Evolutionary conservation across 1,140 invertebrate genomes (phyloP).

Genomic region (Macrotrachela quadricornifera): DNA sequence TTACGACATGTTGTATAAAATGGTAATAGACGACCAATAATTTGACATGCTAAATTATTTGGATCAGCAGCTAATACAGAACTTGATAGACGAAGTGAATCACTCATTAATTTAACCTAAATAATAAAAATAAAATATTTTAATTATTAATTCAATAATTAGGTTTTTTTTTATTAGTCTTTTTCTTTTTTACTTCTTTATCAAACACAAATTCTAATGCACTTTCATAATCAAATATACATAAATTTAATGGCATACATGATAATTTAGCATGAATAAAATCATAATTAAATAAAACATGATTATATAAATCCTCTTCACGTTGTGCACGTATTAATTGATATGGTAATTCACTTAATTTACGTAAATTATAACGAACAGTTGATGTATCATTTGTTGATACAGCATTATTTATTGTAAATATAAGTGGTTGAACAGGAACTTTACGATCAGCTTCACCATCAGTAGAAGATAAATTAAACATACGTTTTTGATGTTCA

Average conservation of each 20-base stretch:
- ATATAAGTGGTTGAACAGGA: constrained; percentile 76
- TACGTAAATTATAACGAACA: constrained; percentile 37
- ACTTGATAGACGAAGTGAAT: constrained; percentile 59
- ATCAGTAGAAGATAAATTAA: constrained; percentile 48
- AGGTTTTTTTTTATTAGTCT: no score
- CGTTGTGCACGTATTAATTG: constrained; percentile 69
- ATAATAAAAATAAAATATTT: no score
- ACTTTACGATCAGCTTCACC: constrained; percentile 84
- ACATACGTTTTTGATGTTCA: constrained; percentile 54
- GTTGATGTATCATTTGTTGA: constrained; percentile 39
- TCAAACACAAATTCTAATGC: constrained; percentile 59
- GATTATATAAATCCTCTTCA: constrained; percentile 71
- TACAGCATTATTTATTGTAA: constrained; percentile 48
- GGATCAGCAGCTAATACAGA: constrained; percentile 59
- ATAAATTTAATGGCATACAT: constrained; percentile 72
- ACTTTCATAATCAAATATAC: constrained; percentile 86
- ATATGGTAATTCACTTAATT: constrained; percentile 58
- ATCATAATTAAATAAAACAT: constrained; percentile 87
- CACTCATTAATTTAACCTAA: constrained; percentile 68
- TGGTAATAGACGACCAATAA: constrained; percentile 70
- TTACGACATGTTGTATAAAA: constrained; percentile 33
- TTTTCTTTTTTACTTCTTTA: constrained; percentile 41
- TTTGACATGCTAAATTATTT: constrained; percentile 80
- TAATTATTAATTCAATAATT: no score
- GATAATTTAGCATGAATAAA: constrained; percentile 88